Evolutionary conservation across 2,888 invertebrate species (phyloP).

Genomic region (Melangyna quadrimaculata): DNA sequence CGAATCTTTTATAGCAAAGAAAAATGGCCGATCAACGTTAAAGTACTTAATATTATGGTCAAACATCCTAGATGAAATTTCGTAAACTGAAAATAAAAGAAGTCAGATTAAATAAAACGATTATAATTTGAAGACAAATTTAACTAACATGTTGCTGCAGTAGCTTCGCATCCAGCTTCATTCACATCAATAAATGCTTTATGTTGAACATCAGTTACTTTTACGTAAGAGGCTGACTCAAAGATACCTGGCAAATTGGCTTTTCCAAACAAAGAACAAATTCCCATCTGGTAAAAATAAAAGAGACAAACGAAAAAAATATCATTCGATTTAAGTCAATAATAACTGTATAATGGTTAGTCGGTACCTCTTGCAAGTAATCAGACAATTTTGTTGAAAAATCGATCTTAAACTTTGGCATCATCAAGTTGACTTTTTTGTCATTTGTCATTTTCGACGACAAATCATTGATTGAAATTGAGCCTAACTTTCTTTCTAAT

Average conservation of each 20-base stretch:
- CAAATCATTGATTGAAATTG: slow-evolving; percentile 82
- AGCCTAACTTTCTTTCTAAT: slow-evolving; percentile 84
- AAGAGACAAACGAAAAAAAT: background rate
- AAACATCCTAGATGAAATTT: slow-evolving; percentile 76
- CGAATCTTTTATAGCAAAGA: slow-evolving; percentile 75
- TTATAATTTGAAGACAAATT: background rate
- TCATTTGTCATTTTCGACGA: slow-evolving; percentile 80
- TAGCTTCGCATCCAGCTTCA: slow-evolving; percentile 94
- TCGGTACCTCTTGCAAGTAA: slow-evolving; percentile 84
- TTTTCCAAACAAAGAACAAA: slow-evolving; percentile 85
- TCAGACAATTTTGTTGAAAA: slow-evolving; percentile 84
- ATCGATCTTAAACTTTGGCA: slow-evolving; percentile 91
- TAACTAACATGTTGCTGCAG: slow-evolving; percentile 88
- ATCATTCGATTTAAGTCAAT: background rate
- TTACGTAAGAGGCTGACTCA: slow-evolving; percentile 81
- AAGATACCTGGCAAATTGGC: slow-evolving; percentile 88
- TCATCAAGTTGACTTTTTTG: slow-evolving; percentile 84
- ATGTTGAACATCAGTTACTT: slow-evolving; percentile 88
- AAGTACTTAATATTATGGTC: slow-evolving; percentile 75
- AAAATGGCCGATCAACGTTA: slow-evolving; percentile 77
- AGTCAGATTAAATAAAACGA: background rate
- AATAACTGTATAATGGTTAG: background rate
- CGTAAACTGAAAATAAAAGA: slow-evolving; percentile 73
- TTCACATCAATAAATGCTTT: slow-evolving; percentile 94
- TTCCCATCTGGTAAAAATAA: slow-evolving; percentile 85